A percentile compares a stretch with the other conserved stretches of the same genome.
phyloP scores from a whole-genome alignment of 2,797 vertebrate species.

The Poecilia wingei region DNA sequence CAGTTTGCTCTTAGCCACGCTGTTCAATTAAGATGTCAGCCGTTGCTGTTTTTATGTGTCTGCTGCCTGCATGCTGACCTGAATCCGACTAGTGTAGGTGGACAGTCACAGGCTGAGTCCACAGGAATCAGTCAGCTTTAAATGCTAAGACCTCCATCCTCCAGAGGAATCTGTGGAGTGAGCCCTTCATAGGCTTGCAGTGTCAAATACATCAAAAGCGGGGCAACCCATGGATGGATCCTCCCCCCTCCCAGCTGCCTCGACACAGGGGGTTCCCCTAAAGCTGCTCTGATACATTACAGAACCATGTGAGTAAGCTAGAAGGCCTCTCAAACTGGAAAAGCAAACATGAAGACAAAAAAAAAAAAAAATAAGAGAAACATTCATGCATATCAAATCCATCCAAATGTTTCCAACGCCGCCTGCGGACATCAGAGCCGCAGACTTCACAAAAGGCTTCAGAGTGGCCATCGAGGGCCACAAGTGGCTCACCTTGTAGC shows the following conservation, averaged over 20 bases:
- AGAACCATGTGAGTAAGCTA: constrained; percentile 22
- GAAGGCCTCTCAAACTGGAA: constrained; percentile 11
- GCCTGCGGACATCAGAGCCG: constrained; percentile 15
- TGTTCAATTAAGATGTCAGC: constrained; percentile 62
- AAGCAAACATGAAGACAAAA: constrained; percentile 13
- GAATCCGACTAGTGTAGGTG: constrained; percentile 61
- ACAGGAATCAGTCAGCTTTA: constrained; percentile 74
- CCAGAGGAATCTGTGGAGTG: constrained; percentile 58
- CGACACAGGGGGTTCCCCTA: constrained; percentile 46
- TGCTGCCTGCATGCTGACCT: constrained; percentile 55
- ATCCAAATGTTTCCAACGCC: background rate
- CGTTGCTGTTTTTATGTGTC: constrained; percentile 56
- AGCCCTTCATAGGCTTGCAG: constrained; percentile 69
- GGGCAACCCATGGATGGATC: constrained; percentile 52
- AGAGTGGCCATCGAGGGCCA: constrained; percentile 6
- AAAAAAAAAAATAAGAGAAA: background rate
- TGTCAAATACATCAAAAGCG: constrained; percentile 70
- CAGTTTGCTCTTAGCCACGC: constrained; percentile 25
- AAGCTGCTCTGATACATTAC: constrained; percentile 48
- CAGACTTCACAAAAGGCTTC: constrained; percentile 25
- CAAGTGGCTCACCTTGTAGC: constrained; percentile 84
- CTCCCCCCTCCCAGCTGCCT: constrained; percentile 36
- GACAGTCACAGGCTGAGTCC: constrained; percentile 62
- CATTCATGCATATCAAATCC: constrained; percentile 11
- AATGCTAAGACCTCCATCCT: constrained; percentile 68